Evolutionary conservation across 37 sponge, comb jelly and placozoan genomes (phyloP), one percentile per base, ranked within the genome.

Genomic region (Spongia lamella): DNA sequence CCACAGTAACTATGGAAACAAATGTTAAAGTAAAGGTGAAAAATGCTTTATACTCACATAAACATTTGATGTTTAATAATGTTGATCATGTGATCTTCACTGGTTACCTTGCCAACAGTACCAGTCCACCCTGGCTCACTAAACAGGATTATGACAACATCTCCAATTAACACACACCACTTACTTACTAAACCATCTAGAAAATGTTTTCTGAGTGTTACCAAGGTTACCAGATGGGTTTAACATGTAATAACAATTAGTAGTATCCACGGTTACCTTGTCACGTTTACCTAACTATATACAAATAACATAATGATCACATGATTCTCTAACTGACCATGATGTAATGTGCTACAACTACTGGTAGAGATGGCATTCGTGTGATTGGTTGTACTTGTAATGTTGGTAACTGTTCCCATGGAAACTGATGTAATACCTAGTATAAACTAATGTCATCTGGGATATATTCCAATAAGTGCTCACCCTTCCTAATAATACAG

Each of bases 1-100:
- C 93, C 93, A 82, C 90, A 88, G 64, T 92, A 92, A 5, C 93
- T 92, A 61, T 32, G 69, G 27, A 31, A n/a, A 39, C 20, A n/a
- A 2, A 53, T 63, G 1, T n/a, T n/a, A n/a, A n/a, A n/a, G n/a
- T n/a, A n/a, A n/a, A n/a, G n/a, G n/a, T n/a, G n/a, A n/a, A n/a
- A n/a, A n/a, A n/a, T n/a, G n/a, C n/a, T n/a, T n/a, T 64, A 26
- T 25, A 25, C 88, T 92, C 27, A 92, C 92, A 92, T 64, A 61
- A 83, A 92, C 39, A 87, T 73, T 22, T 88, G 68, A 43, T 78
- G 58, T 5, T 77, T 51, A 29, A 76, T 34, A 27, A 92, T 50
- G 34, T 76, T 90, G 17, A 40, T 17, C 27, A 66, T 31, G 35
- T 81, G 61, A 60, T 77, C 50, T 2, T 76, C 38, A 7, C 56